Conservation (phyloP, 2,113 vertebrate species). For the Tetraodon nigroviridis region DNA sequence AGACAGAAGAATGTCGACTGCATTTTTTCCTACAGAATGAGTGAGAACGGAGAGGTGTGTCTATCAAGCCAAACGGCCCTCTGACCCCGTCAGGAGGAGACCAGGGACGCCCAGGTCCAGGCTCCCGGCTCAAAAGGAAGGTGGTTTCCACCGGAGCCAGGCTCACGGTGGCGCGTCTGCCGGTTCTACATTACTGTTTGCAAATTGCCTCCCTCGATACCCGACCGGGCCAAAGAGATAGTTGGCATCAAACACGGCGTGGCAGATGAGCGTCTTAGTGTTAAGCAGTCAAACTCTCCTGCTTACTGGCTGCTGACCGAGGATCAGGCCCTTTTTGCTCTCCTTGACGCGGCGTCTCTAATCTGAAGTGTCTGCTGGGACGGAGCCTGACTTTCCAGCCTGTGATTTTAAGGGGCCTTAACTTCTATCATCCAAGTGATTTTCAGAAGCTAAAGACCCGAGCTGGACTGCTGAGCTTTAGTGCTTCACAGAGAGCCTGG, state of each 20-base stretch:
- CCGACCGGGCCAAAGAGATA: conserved; percentile 37
- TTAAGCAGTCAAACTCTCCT: conserved; percentile 46
- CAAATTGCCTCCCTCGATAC: conserved; percentile 21
- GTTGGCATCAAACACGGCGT: conserved; percentile 27
- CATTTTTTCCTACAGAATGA: conserved; percentile 47
- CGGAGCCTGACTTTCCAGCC: conserved; percentile 38
- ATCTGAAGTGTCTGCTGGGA: conserved; percentile 52
- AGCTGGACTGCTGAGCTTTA: conserved; percentile 42
- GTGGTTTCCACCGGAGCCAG: too few relatives aligned
- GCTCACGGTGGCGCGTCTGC: not conserved
- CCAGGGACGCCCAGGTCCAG: too few relatives aligned
- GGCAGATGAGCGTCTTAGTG: conserved; percentile 34
- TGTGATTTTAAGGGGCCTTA: conserved; percentile 56
- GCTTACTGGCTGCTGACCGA: conserved; percentile 40
- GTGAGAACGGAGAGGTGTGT: conserved; percentile 35
- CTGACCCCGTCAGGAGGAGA: too few relatives aligned
- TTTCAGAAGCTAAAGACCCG: conserved; percentile 58
- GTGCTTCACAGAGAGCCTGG: conserved; percentile 51
- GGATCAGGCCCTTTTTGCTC: conserved; percentile 44
- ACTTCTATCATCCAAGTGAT: conserved; percentile 56
- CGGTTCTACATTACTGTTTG: conserved; percentile 14
- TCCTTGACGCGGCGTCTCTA: conserved; percentile 52
- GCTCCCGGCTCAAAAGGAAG: too few relatives aligned
- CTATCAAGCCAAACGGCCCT: too few relatives aligned
- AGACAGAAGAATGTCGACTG: conserved; percentile 42